Base-by-base conservation (phyloP, 2,113 vertebrate species). In the Colistium nudipinnis region DNA sequence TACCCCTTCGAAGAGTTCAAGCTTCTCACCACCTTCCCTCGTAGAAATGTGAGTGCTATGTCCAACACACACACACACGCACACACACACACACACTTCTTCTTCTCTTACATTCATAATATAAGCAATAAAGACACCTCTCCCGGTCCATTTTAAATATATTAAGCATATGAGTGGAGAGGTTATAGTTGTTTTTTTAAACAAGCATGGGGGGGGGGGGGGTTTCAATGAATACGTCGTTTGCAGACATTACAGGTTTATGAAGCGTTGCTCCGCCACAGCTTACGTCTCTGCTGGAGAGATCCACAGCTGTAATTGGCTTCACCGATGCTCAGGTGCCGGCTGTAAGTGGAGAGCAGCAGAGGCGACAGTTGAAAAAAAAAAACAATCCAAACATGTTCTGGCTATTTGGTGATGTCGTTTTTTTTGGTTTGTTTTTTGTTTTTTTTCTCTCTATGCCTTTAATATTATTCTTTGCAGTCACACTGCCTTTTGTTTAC, bases 1-100 rank as follows among this genome's bases (percentile, higher is more conserved):
- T 99, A 93, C 90, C 97, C 98, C 38, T 95, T 94, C 83, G 95
- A 96, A 25, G 96, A 97, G 85, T 99, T 96, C 91, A 99, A 99
- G 92, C 92, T 99, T 85, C 95, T 99, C 89, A 98, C 97, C 88
- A 99, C 98, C 93, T 99, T 99, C 92, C 98, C 97, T 17, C 95
- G 96, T 91, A 97, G 95, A 98, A 98, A 98, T 84, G 98, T 99
- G 88, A 88, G 88, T 88, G 94, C 92, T 94, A 19, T 12, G 30
- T 7, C 10, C 36, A 0, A 27, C 25, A 36, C 9, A 49, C 9
- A 0, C 19, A 30, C 12, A 24, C 24, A 31, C 9, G 56, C 19
- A 31, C 9, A n/a, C 12, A n/a, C 33, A 12, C 22, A 6, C 35
- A 2, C 6, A 17, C 7, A 20, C 22, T 4, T 2, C 4, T 61